Conservation (phyloP, 2,888 invertebrate genomes). For the Idaea straminata region DNA sequence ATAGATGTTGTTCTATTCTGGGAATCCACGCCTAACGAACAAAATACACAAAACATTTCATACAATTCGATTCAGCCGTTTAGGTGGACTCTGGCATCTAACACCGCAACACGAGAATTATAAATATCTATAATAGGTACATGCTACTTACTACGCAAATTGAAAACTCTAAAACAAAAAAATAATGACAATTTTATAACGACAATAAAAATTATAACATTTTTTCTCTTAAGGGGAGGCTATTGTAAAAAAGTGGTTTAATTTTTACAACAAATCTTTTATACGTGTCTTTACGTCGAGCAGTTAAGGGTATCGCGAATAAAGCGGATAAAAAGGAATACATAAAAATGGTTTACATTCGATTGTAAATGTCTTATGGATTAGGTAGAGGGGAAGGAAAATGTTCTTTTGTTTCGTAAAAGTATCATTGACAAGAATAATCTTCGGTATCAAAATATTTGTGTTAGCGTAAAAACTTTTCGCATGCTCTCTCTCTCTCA, state of each 20-base stretch:
- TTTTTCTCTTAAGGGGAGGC: slow-evolving; percentile 55
- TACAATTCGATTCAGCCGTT: too few species aligned
- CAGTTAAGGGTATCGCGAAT: slow-evolving; percentile 63
- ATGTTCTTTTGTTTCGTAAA: slow-evolving; percentile 11
- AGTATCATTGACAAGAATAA: slow-evolving; percentile 3
- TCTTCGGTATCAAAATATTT: too few species aligned
- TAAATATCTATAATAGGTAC: neutral
- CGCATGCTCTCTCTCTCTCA: too few species aligned
- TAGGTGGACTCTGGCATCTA: neutral
- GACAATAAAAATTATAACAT: slow-evolving; percentile 69
- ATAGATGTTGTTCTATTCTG: too few species aligned
- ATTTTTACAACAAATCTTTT: slow-evolving; percentile 75
- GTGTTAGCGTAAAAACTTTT: too few species aligned
- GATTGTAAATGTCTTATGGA: slow-evolving; percentile 48
- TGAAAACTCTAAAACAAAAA: slow-evolving; percentile 50
- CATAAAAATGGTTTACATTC: slow-evolving; percentile 53
- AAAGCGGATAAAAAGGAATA: slow-evolving; percentile 63
- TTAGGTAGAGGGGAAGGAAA: slow-evolving; percentile 14
- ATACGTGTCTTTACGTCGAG: slow-evolving; percentile 61
- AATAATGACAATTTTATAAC: slow-evolving; percentile 53
- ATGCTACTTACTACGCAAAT: slow-evolving; percentile 61
- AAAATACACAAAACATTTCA: too few species aligned
- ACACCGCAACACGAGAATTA: neutral
- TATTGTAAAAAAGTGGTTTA: slow-evolving; percentile 66
- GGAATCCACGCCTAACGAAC: too few species aligned